A percentile compares a stretch with the other conserved stretches of the same genome.
Conservation (phyloP, 1,140 invertebrate species). For the Diploscapter pachys region DNA sequence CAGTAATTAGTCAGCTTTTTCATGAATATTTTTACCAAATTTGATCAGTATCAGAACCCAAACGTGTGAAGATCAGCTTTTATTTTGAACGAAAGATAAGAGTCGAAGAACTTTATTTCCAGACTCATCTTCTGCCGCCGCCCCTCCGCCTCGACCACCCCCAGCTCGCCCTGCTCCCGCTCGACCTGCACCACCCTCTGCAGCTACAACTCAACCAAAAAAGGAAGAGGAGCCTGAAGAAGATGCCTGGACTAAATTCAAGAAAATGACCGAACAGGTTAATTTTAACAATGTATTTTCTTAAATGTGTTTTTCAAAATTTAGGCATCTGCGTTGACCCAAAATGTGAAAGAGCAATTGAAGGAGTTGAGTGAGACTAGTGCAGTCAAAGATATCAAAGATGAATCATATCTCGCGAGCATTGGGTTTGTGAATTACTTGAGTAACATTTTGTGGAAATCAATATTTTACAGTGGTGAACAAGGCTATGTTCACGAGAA, state of each 20-base stretch:
- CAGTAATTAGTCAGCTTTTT: no score
- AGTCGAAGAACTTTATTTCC: background rate
- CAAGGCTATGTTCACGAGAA: slow-evolving; percentile 43
- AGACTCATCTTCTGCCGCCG: slow-evolving; percentile 2
- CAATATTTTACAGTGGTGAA: slow-evolving; percentile 35
- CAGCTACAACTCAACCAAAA: slow-evolving; percentile 23
- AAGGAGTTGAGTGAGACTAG: slow-evolving; percentile 46
- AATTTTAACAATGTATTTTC: background rate
- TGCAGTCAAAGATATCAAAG: slow-evolving; percentile 52
- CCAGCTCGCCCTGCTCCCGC: slow-evolving; percentile 48
- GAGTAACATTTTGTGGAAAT: background rate
- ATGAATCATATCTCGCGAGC: slow-evolving; percentile 50
- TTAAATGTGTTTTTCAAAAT: background rate
- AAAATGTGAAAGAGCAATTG: slow-evolving; percentile 14
- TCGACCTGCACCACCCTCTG: slow-evolving; percentile 23
- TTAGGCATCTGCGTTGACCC: background rate
- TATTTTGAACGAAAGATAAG: no score
- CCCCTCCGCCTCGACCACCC: slow-evolving; percentile 42
- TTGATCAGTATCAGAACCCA: no score
- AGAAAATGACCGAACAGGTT: slow-evolving; percentile 54
- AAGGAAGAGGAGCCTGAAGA: slow-evolving; percentile 58
- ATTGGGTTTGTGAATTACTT: slow-evolving; percentile 39
- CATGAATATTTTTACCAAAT: no score
- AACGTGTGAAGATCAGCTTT: no score
- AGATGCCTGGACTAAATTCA: slow-evolving; percentile 55